phyloP scores from a whole-genome alignment of 2,797 vertebrate species.

The Rhinoraja longicauda region DNA sequence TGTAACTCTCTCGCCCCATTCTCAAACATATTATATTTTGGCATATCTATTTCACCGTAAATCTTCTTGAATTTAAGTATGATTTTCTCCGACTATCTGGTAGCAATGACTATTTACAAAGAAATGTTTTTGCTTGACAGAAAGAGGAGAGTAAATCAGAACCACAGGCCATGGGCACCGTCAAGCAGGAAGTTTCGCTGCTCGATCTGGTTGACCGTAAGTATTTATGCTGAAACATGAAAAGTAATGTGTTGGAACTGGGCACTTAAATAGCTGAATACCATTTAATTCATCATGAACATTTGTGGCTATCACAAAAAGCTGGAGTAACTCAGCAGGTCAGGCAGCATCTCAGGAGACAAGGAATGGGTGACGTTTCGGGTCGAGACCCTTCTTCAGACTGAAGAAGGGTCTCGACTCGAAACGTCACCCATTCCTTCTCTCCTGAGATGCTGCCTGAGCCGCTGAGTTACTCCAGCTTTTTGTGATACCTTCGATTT shows the following conservation, averaged over 20 bases:
- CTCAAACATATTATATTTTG: not conserved
- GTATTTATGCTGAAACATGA: conserved; percentile 51
- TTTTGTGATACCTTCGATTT: too few species aligned
- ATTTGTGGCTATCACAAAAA: too few species aligned
- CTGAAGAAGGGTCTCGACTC: too few species aligned
- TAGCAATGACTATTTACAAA: not conserved
- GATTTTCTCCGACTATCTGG: not conserved
- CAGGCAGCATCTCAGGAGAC: too few species aligned
- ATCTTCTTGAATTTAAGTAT: not conserved
- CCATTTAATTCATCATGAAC: not conserved
- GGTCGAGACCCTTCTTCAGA: too few species aligned
- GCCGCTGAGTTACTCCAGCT: too few species aligned
- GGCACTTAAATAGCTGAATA: conserved; percentile 13
- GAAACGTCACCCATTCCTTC: too few species aligned
- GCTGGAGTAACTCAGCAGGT: too few species aligned
- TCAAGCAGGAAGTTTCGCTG: conserved; percentile 69
- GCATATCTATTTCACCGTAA: not conserved
- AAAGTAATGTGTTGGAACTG: conserved; percentile 24
- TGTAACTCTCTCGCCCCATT: too few species aligned
- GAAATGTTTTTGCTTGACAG: conserved; percentile 49
- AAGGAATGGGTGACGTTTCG: too few species aligned
- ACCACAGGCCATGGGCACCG: conserved; percentile 47
- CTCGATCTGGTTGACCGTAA: conserved; percentile 91
- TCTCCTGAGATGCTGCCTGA: too few species aligned
- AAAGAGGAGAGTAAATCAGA: conserved; percentile 55